Conservation (phyloP, 2,888 invertebrate species). For the Mythimna vitellina region DNA sequence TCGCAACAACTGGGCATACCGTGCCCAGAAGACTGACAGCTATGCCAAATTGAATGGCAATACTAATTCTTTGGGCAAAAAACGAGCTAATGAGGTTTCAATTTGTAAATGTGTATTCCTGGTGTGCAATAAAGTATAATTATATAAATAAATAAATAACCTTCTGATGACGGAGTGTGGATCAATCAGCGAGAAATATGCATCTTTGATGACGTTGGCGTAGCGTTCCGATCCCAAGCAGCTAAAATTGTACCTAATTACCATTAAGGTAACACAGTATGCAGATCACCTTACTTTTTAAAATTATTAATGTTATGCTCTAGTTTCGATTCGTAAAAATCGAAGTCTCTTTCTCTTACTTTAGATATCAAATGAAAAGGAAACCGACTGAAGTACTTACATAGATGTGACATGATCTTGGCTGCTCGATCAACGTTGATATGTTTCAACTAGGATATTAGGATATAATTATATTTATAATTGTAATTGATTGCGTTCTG, state of each 20-base stretch:
- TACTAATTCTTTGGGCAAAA: not conserved
- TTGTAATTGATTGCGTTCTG: slow-evolving; percentile 11
- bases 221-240: no score
- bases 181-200: no score
- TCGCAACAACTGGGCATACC: no score
- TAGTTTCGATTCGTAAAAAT: not conserved
- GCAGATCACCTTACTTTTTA: not conserved
- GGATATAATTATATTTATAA: slow-evolving; percentile 29
- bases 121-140: no score
- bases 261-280: no score
- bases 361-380: slow-evolving; percentile 26
- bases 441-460: slow-evolving; percentile 24
- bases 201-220: no score
- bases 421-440: slow-evolving; percentile 24
- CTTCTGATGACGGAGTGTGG: not conserved
- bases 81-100: not conserved
- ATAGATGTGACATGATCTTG: slow-evolving; percentile 30
- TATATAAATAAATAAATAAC: no score
- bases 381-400: slow-evolving; percentile 22
- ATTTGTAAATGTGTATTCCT: no score
- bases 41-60: not conserved
- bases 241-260: no score
- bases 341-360: slow-evolving; percentile 5
- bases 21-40: not conserved
- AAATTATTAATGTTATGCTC: not conserved